Evolutionary conservation across 1,140 invertebrate genomes (phyloP).

Genomic region (Chironomus tepperi): DNA sequence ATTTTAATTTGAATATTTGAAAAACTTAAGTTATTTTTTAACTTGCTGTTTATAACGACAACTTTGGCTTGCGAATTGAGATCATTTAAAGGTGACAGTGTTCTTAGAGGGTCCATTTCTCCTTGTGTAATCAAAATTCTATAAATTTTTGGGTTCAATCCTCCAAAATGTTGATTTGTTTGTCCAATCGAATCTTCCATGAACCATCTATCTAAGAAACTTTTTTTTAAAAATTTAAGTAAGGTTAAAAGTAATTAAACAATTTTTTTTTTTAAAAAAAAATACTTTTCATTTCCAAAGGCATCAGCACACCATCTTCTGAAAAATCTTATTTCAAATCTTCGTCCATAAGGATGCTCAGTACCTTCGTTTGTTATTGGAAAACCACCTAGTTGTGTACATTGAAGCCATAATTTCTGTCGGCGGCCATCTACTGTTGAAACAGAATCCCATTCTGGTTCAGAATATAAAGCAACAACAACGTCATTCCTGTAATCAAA

Average conservation of each 20-base stretch:
- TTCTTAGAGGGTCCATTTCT: neutral
- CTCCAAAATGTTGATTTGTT: conserved; percentile 4
- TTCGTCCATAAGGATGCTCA: neutral
- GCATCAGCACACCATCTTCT: neutral
- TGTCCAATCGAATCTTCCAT: neutral
- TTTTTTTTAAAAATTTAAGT: conserved; percentile 1
- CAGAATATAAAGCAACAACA: neutral
- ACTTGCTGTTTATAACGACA: neutral
- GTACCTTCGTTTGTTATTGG: neutral
- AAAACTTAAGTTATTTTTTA: neutral
- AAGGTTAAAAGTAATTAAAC: neutral
- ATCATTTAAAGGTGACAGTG: neutral
- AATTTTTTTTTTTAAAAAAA: neutral
- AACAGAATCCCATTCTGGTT: neutral
- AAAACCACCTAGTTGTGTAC: neutral
- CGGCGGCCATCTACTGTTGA: neutral
- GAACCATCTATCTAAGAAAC: neutral
- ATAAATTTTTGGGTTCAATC: neutral
- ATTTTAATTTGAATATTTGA: neutral
- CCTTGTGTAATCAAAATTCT: conserved; percentile 6
- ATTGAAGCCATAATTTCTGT: neutral
- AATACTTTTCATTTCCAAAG: neutral
- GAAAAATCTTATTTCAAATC: neutral
- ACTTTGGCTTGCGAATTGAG: neutral
- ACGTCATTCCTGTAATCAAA: neutral